Conservation (phyloP, 2,888 invertebrate genomes). For the Drosophila kambysellisi region DNA sequence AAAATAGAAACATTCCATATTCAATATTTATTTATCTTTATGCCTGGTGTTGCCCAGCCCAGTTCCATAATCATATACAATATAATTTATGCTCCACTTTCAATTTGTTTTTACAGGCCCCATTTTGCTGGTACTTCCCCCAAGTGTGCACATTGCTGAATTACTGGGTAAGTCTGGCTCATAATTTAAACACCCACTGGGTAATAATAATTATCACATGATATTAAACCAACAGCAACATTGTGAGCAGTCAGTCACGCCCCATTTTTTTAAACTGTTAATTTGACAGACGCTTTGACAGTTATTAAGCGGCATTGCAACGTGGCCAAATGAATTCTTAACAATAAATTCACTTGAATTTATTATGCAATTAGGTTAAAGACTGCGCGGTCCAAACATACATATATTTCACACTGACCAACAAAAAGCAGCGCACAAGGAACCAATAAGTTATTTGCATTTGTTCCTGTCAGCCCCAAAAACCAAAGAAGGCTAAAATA, state of each 20-base stretch:
- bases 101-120: slow-evolving; percentile 22
- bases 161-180: slow-evolving; percentile 50
- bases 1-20: not conserved
- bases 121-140: slow-evolving; percentile 36
- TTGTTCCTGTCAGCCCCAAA: slow-evolving; percentile 53
- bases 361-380: slow-evolving; percentile 77
- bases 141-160: slow-evolving; percentile 7
- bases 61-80: slow-evolving; percentile 24
- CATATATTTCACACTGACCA: slow-evolving; percentile 57
- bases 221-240: slow-evolving; percentile 45
- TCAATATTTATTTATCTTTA: not conserved
- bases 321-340: slow-evolving; percentile 42
- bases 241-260: slow-evolving; percentile 18
- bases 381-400: slow-evolving; percentile 31
- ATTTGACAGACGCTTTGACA: slow-evolving; percentile 65
- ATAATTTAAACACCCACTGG: slow-evolving; percentile 58
- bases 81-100: slow-evolving; percentile 38
- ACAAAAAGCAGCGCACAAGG: slow-evolving; percentile 45
- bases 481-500: slow-evolving; percentile 42
- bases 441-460: slow-evolving; percentile 42
- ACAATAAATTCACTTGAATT: slow-evolving; percentile 68
- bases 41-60: not conserved
- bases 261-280: slow-evolving; percentile 10
- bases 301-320: slow-evolving; percentile 47
- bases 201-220: slow-evolving; percentile 46